Evolutionary conservation across 2,888 invertebrate genomes (phyloP), one percentile per base, ranked within the genome.

Genomic region (Amaurobius ferox): DNA sequence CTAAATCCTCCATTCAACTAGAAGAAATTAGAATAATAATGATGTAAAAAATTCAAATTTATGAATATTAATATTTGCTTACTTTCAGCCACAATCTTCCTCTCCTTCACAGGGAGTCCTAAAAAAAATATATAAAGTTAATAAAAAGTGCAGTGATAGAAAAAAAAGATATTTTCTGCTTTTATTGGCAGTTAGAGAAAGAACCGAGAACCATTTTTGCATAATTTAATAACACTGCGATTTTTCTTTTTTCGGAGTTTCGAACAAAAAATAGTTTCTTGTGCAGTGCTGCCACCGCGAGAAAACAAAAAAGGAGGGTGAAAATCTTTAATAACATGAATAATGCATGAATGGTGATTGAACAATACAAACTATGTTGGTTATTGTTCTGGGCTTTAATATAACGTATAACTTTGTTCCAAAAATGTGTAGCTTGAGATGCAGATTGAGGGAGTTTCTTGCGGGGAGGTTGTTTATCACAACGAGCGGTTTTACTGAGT

Each of bases 31-130:
- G 3, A 23, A 55, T 55, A 55, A 55, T 55, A 23, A 55, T 23
- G n/a, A 35, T 9, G 35, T 35, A 30, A 19, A n/a, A 30, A 44
- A 40, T 44, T 26, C 29, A 23, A 73, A 70, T 79, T 71, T 74
- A 78, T 86, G 85, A 78, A 86, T 78, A 79, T 79, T 79, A 79
- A 79, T 86, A 86, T 79, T 78, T 73, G 67, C 85, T 86, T 86
- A 86, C 85, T 86, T 86, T 86, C 85, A 3, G 62, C 72, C 11
- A 62, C 30, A 9, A 71, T 28, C 23, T 68, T 79, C 23, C 85
- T 68, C n/a, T 67, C 73, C 73, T 73, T 78, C 26, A 61, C 62
- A 23, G 85, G 85, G 23, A 86, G 55, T 32, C 85, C 85, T 86
- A 68, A 16, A 67, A 23, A 39, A 48, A 71, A 86, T 61, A 29